These are phyloP conservation scores for Drosophila trapezifrons DNA, from an alignment of 1,140 invertebrate genomes.

Conservation along the genomic window DNA sequence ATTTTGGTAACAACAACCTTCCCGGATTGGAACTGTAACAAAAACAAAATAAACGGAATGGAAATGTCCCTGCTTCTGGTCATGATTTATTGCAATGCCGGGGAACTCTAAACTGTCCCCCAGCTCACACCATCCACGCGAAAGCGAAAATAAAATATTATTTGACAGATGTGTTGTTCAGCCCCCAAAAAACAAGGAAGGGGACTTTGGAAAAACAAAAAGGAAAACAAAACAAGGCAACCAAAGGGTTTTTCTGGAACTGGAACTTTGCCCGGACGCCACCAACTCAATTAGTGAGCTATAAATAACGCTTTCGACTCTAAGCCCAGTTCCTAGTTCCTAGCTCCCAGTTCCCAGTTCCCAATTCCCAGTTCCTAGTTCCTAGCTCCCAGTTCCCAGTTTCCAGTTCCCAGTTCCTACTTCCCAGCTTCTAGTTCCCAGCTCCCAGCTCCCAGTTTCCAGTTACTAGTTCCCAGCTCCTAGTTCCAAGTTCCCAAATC, in stretches of 20 bases:
- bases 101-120: conserved; percentile 19
- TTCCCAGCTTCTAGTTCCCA: no score
- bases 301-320: conserved; percentile 35
- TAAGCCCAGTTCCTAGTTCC: background rate
- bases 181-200: conserved; percentile 11
- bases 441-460: no score
- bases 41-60: conserved; percentile 37
- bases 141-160: conserved; percentile 45
- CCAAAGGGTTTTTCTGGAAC: conserved; percentile 3
- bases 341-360: no score
- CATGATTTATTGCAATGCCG: conserved; percentile 41
- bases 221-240: background rate
- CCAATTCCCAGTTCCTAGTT: no score
- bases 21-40: background rate
- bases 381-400: no score
- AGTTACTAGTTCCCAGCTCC: background rate
- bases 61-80: conserved; percentile 40
- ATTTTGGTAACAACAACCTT: conserved; percentile 15
- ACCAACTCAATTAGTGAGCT: conserved; percentile 49
- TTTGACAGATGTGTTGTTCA: conserved; percentile 39
- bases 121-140: background rate
- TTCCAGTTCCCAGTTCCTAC: no score
- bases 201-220: background rate
- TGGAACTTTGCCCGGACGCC: background rate
- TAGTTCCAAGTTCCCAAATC: no score